Percentiles rank a stretch among this genome's conserved stretches.
Evolutionary conservation across 2,113 vertebrate genomes (phyloP).

Genomic region (Spilogale gracilis): DNA sequence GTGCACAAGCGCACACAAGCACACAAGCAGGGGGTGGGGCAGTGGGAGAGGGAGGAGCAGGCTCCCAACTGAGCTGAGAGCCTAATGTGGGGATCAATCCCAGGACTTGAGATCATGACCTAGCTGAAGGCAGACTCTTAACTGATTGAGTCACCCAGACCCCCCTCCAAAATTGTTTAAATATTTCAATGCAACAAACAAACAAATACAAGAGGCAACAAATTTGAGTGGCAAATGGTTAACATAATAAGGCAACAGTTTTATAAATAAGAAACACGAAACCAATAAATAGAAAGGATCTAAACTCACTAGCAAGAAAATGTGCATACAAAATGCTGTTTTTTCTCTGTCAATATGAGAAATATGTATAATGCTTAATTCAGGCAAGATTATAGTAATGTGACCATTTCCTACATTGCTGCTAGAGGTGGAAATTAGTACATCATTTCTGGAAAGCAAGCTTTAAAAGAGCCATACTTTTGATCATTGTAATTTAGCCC

Average conservation of each 20-base stretch:
- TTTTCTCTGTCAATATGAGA: not conserved
- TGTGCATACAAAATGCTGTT: not conserved
- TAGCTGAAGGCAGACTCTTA: not conserved
- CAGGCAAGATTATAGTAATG: not conserved
- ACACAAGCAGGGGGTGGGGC: not conserved
- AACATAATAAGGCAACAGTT: not conserved
- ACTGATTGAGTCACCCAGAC: not conserved
- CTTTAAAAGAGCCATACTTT: conserved; percentile 36
- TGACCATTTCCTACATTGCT: not conserved
- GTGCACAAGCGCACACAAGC: not conserved
- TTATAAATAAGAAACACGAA: not conserved
- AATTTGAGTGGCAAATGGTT: not conserved
- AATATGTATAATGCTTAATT: not conserved
- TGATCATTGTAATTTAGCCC: not conserved
- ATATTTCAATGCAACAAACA: not conserved
- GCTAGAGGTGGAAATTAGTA: not conserved
- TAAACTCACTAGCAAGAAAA: not conserved
- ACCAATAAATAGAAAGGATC: not conserved
- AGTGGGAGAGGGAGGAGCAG: not conserved
- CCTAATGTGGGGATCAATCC: not conserved
- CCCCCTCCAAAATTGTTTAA: not conserved
- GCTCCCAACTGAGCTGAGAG: not conserved
- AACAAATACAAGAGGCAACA: not conserved
- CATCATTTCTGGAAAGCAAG: not conserved
- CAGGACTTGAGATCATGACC: not conserved